Evolutionary conservation across 2,113 vertebrate genomes (phyloP).

Genomic region (Chrysochloris asiatica): DNA sequence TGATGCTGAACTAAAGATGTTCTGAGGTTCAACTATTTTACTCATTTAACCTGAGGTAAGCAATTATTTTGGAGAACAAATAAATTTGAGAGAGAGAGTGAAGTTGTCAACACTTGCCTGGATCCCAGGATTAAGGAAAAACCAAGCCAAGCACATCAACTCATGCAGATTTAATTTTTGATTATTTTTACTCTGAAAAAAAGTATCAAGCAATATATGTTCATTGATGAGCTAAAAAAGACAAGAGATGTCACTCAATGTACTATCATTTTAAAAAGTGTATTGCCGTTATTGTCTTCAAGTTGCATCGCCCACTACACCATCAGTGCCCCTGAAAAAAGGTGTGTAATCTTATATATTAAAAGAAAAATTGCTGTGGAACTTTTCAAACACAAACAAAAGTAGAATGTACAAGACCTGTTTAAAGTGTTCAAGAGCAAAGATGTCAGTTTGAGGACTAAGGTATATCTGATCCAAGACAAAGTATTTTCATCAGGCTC

Average conservation of each 20-base stretch:
- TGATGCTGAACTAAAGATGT: neutral
- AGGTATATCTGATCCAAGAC: too few relatives aligned
- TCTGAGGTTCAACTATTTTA: neutral
- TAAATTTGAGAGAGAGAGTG: neutral
- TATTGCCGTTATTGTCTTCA: too few relatives aligned
- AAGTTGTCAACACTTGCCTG: neutral
- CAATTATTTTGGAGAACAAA: neutral
- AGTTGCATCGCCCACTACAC: too few relatives aligned
- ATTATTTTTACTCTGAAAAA: conserved; percentile 21
- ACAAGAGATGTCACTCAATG: neutral
- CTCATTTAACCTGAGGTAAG: neutral
- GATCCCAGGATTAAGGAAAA: neutral
- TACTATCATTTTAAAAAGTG: neutral
- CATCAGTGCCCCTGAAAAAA: too few relatives aligned
- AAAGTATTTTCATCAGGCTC: too few relatives aligned
- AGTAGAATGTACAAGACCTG: neutral
- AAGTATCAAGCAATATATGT: neutral
- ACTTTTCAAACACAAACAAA: neutral
- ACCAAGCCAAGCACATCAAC: neutral
- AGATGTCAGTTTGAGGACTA: too few relatives aligned
- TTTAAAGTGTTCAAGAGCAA: too few relatives aligned
- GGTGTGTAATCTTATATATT: neutral
- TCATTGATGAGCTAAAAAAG: neutral
- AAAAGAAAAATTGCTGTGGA: neutral
- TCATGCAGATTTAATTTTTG: conserved; percentile 6